Evolutionary conservation across 2,888 invertebrate species (phyloP).

Genomic region (Cerastis rubricosa): DNA sequence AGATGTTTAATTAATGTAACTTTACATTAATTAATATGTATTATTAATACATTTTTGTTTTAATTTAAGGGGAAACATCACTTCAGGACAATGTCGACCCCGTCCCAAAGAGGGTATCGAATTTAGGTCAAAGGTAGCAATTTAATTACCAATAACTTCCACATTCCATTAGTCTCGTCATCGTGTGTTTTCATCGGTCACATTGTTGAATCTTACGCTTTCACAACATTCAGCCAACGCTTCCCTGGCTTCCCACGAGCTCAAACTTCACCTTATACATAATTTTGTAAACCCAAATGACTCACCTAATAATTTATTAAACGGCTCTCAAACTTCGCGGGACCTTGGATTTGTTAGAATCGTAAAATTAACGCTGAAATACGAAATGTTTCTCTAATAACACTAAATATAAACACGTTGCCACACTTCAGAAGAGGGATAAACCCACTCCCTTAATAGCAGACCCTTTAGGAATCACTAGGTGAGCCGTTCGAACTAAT

Average conservation of each 20-base stretch:
- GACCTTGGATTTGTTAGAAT: conserved; percentile 55
- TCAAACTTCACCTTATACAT: conserved; percentile 16
- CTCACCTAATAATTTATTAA: conserved; percentile 56
- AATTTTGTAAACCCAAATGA: conserved; percentile 44
- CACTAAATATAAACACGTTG: conserved; percentile 76
- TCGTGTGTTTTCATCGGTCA: conserved; percentile 17
- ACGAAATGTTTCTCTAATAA: conserved; percentile 69
- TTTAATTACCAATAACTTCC: conserved; percentile 5
- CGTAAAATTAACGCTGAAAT: conserved; percentile 63
- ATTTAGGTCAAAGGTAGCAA: not conserved
- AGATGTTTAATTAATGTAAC: too few relatives aligned
- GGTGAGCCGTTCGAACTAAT: conserved; percentile 80
- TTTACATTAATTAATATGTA: too few relatives aligned
- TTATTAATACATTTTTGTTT: too few relatives aligned
- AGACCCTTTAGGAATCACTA: conserved; percentile 81
- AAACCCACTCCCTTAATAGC: conserved; percentile 77
- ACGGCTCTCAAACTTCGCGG: conserved; percentile 38
- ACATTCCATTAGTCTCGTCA: conserved; percentile 17
- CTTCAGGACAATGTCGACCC: too few relatives aligned
- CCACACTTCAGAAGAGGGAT: conserved; percentile 72
- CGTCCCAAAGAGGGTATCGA: not conserved
- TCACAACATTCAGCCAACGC: conserved; percentile 36
- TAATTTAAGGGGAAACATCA: not conserved
- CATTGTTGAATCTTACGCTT: conserved; percentile 44
- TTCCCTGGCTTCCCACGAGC: conserved; percentile 34